Evolutionary conservation across 2,113 vertebrate species (phyloP), one percentile per base, ranked within the genome.

Genomic region (Elgaria multicarinata): DNA sequence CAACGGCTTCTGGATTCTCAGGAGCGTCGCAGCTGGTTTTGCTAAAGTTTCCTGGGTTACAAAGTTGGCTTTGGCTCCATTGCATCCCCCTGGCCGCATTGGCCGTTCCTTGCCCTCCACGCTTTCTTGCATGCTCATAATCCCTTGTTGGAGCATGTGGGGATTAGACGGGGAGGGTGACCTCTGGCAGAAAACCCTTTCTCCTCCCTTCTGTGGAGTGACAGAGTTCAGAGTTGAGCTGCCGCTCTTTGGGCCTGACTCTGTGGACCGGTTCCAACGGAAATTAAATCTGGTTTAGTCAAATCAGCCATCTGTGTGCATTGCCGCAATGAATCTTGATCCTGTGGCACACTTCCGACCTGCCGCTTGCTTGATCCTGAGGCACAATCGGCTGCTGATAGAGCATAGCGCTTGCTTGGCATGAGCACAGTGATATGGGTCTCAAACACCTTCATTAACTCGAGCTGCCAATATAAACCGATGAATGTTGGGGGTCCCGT

Each of bases 271-370:
- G 87, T 95, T 96, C 92, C 94, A 95, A 89, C 86, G 78, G 90
- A 95, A 96, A 95, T 90, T 81, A 85, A 95, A 92, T 92, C 95
- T 95, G 90, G 78, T 92, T 95, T 93, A 96, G 95, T 93, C 90
- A 95, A 94, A 95, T 94, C 88, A 86, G 77, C 94, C 95, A 94
- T 96, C 96, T 96, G 95, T 90, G 90, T 36, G 0, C 69, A 80
- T 96, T 95, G 87, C 89, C 33, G 0, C 77, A 81, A 86, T 91
- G 92, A 39, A 90, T 95, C 95, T 84, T 22, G 85, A 87, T 2
- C 24, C 85, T 66, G 74, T 88, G 88, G 62, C 90, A 86, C 0
- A 8, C 89, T 95, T 93, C 91, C 20, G 7, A 84, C 86, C 67
- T 82, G 76, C 36, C 79, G 91, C 88, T 92, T 86, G 91, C 79